A percentile compares a stretch with the other conserved stretches of the same genome.
phyloP scores from a whole-genome alignment of 2,888 invertebrate species.

The Saturnia japonica region DNA sequence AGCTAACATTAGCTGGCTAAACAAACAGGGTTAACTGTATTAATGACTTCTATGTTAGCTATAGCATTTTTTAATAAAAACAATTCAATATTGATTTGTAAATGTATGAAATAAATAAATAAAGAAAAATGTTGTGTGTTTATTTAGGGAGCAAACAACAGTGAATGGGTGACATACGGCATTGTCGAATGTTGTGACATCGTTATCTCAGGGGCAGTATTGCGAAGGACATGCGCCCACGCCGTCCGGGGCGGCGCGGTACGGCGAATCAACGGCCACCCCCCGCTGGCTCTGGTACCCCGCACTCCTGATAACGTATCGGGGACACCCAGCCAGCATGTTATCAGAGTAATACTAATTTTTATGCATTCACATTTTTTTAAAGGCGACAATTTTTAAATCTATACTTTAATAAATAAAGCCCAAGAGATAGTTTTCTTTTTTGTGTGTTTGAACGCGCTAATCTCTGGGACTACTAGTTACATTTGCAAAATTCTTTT shows the following conservation, averaged over 20 bases:
- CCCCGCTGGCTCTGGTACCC: constrained; percentile 33
- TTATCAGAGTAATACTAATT: constrained; percentile 24
- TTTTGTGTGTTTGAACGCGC: no score
- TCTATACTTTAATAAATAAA: no score
- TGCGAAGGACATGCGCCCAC: constrained; percentile 75
- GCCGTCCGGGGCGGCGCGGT: constrained; percentile 53
- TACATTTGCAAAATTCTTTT: no score
- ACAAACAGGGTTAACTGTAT: background rate
- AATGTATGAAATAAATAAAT: background rate
- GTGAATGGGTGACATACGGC: background rate
- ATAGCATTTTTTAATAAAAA: background rate
- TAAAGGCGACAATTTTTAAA: no score
- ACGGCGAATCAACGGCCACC: no score
- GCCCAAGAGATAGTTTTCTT: no score
- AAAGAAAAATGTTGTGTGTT: constrained; percentile 5
- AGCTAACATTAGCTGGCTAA: background rate
- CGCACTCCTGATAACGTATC: constrained; percentile 60
- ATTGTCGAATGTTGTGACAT: constrained; percentile 48
- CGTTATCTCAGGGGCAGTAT: constrained; percentile 61
- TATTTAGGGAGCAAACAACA: background rate
- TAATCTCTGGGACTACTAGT: no score
- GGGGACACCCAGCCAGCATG: constrained; percentile 33
- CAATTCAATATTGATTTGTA: background rate
- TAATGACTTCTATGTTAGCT: background rate
- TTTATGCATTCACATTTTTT: background rate